Base-by-base conservation (phyloP, 2,888 invertebrate species). In the Pterostichus niger region DNA sequence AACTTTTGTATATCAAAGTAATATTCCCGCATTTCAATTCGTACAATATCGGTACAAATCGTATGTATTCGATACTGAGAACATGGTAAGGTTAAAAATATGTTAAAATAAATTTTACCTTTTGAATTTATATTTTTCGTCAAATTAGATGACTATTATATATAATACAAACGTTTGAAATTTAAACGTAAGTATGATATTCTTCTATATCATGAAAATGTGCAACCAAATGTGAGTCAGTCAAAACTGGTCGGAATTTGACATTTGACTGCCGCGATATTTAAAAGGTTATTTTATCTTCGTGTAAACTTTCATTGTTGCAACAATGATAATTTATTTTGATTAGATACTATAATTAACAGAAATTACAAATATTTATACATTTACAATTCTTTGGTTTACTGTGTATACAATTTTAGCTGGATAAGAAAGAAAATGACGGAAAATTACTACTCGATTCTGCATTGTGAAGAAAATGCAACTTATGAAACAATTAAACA, bases 401-500 rank as follows among this genome's bases (percentile, higher is more conserved):
- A 56, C 44, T 78, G 15, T 44, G 24, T 44, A 61, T n/a, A 44
- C 10, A 40, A 61, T 78, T 71, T 40, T 44, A 71, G 40, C 9
- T 71, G n/a, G 17, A 15, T 54, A 56, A 56, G 9, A 15, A 35
- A 35, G 4, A 76, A 82, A 76, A 82, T 78, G 68, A 76, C 85
- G 33, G 85, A 86, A 75, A 87, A 93, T 87, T 92, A 91, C 85
- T 94, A 94, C 86, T 85, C 90, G 84, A 88, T 93, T 75, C 88
- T 94, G 24, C 89, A 91, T 76, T 92, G 93, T 86, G 88, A 91
- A n/a, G 89, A 90, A 86, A 89, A 89, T 73, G 91, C 93, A 1
- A 89, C 93, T 0, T 86, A 87, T 10, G 92, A 93, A 71, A 93
- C 94, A 86, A 85, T 94, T 17, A 94, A 93, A 87, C 91, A 89